A percentile compares a stretch with the other conserved stretches of the same genome.
phyloP scores from a whole-genome alignment of 1,140 invertebrate species.

The Orius laevigatus region DNA sequence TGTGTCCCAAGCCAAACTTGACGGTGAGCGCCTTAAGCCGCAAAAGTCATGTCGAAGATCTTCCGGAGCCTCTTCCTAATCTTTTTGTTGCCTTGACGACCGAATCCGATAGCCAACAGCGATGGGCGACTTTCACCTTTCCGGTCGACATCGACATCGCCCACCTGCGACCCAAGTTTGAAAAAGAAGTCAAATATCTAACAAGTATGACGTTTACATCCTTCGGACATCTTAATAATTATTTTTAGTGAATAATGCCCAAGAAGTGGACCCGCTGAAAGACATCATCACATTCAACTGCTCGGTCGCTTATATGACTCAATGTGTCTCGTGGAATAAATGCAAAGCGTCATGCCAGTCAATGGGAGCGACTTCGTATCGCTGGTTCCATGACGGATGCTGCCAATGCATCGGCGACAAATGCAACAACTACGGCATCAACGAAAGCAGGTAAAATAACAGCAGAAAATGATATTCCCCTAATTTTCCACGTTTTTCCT shows the following conservation, averaged over 20 bases:
- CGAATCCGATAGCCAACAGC: conserved; percentile 47
- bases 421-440: conserved; percentile 84
- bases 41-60: conserved; percentile 75
- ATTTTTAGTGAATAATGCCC: conserved; percentile 41
- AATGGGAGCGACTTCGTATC: conserved; percentile 53
- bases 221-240: conserved; percentile 14
- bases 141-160: conserved; percentile 50
- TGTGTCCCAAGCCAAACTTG: conserved; percentile 74
- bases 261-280: conserved; percentile 39
- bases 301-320: conserved; percentile 79
- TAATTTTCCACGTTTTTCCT: neutral
- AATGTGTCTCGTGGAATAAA: conserved; percentile 79
- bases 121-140: conserved; percentile 64
- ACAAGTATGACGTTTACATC: conserved; percentile 37
- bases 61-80: conserved; percentile 61
- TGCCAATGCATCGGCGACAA: conserved; percentile 83
- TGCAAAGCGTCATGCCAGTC: conserved; percentile 64
- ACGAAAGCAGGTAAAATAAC: conserved; percentile 47
- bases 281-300: conserved; percentile 64
- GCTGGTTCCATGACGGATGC: conserved; percentile 92
- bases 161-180: conserved; percentile 32
- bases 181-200: conserved; percentile 50
- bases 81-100: conserved; percentile 54
- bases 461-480: neutral
- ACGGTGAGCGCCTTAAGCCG: conserved; percentile 48